A percentile compares a stretch with the other conserved stretches of the same genome.
Evolutionary conservation across 2,888 invertebrate species (phyloP).

Genomic region (Agrotis puta): DNA sequence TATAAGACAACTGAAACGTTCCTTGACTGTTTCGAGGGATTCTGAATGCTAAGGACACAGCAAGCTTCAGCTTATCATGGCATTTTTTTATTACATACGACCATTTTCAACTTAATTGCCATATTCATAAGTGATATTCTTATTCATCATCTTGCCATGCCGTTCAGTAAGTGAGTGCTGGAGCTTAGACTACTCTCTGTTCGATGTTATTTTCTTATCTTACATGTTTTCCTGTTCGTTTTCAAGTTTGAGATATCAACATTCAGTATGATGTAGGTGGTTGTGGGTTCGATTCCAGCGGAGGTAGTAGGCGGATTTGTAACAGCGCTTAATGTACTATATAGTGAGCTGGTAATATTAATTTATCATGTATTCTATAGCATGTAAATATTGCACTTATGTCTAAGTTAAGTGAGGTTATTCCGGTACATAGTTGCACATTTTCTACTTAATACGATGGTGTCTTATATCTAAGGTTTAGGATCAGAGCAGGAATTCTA

Average conservation of each 20-base stretch:
- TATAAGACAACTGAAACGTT: no score
- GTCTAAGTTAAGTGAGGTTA: constrained; percentile 38
- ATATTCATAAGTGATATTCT: no score
- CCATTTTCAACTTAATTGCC: no score
- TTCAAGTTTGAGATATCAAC: constrained; percentile 51
- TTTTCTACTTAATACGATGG: constrained; percentile 31
- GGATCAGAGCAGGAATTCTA: constrained; percentile 32
- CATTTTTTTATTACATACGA: no score
- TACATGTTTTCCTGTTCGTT: constrained; percentile 42
- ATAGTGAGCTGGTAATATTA: constrained; percentile 60
- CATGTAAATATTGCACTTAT: constrained; percentile 43
- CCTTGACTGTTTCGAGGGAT: no score
- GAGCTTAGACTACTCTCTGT: neutral
- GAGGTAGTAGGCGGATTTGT: constrained; percentile 59
- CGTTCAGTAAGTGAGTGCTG: no score
- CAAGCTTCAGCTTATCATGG: no score
- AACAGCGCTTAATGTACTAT: constrained; percentile 53
- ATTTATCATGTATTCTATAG: constrained; percentile 50
- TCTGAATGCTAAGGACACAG: no score
- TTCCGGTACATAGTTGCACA: constrained; percentile 47
- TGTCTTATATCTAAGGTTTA: constrained; percentile 21
- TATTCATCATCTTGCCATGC: no score
- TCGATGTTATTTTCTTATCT: constrained; percentile 41
- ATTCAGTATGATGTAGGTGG: constrained; percentile 57
- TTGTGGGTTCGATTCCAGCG: constrained; percentile 52